These are phyloP conservation scores for Stenodera caucasica DNA, from an alignment of 2,888 invertebrate genomes.

Conservation along the genomic window DNA sequence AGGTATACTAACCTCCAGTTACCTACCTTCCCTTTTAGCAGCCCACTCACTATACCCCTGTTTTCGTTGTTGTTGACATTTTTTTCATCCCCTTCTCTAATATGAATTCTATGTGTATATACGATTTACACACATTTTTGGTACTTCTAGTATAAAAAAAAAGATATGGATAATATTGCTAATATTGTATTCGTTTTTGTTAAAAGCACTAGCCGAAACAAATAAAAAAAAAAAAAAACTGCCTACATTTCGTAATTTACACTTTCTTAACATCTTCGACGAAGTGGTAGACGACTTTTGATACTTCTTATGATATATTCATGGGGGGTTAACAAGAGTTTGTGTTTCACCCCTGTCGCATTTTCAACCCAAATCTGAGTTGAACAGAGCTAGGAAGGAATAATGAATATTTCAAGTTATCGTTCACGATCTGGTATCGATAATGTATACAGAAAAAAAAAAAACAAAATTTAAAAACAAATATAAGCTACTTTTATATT, in stretches of 20 bases:
- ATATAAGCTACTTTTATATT: not conserved
- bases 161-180: not conserved
- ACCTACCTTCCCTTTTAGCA: slow-evolving; percentile 56
- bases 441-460: not conserved
- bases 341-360: slow-evolving; percentile 19
- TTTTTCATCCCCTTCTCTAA: not conserved
- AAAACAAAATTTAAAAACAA: not conserved
- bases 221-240: slow-evolving; percentile 15
- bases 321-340: slow-evolving; percentile 29
- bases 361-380: slow-evolving; percentile 19
- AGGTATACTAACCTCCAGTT: slow-evolving; percentile 56
- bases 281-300: slow-evolving; percentile 21
- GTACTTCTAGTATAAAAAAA: no score
- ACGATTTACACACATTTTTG: slow-evolving; percentile 24
- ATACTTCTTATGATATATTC: slow-evolving; percentile 27
- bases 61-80: slow-evolving; percentile 11
- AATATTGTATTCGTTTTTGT: slow-evolving; percentile 26
- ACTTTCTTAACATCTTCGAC: slow-evolving; percentile 22
- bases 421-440: slow-evolving; percentile 6
- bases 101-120: slow-evolving; percentile 20
- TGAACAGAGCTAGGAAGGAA: not conserved
- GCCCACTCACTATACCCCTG: slow-evolving; percentile 38
- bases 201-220: slow-evolving; percentile 20
- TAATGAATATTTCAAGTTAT: slow-evolving; percentile 27
- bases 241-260: slow-evolving; percentile 27